A percentile compares a stretch with the other conserved stretches of the same genome.
These are phyloP conservation scores for Gila robusta DNA, from an alignment of 2,797 vertebrate genomes.

Conservation along the genomic window DNA sequence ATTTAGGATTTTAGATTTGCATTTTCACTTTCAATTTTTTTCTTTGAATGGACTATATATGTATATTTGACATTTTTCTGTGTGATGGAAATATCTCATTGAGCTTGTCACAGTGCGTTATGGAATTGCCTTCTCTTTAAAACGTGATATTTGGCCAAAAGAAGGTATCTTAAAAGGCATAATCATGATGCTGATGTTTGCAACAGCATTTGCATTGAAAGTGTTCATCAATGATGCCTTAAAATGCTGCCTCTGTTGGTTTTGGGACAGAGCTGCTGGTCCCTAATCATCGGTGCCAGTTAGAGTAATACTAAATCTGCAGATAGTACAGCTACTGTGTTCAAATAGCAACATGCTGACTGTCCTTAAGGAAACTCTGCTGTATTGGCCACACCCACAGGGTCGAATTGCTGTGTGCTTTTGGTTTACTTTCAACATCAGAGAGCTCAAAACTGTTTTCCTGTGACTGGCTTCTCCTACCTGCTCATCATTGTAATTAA, in stretches of 20 bases:
- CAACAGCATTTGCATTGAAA: not conserved
- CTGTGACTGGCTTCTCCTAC: not conserved
- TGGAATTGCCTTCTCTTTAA: not conserved
- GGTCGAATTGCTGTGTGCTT: slow-evolving; percentile 17
- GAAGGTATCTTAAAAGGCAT: not conserved
- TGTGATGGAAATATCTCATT: not conserved
- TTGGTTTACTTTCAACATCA: slow-evolving; percentile 14
- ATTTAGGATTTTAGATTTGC: no score
- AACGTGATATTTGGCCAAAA: not conserved
- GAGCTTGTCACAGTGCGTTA: not conserved
- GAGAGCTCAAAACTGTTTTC: slow-evolving; percentile 11
- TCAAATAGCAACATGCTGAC: slow-evolving; percentile 3
- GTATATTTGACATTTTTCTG: not conserved
- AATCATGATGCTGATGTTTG: not conserved
- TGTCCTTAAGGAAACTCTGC: slow-evolving; percentile 11
- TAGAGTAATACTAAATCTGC: not conserved
- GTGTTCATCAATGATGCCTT: not conserved
- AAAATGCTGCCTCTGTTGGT: not conserved
- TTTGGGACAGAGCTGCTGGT: slow-evolving; percentile 7
- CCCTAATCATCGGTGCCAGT: not conserved
- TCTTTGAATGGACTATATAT: not conserved
- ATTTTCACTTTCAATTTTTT: not conserved
- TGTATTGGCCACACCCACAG: slow-evolving; percentile 24
- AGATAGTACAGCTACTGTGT: slow-evolving; percentile 19
- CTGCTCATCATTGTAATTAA: not conserved